Evolutionary conservation across 2,113 vertebrate genomes (phyloP).

Genomic region (Macaca mulatta): DNA sequence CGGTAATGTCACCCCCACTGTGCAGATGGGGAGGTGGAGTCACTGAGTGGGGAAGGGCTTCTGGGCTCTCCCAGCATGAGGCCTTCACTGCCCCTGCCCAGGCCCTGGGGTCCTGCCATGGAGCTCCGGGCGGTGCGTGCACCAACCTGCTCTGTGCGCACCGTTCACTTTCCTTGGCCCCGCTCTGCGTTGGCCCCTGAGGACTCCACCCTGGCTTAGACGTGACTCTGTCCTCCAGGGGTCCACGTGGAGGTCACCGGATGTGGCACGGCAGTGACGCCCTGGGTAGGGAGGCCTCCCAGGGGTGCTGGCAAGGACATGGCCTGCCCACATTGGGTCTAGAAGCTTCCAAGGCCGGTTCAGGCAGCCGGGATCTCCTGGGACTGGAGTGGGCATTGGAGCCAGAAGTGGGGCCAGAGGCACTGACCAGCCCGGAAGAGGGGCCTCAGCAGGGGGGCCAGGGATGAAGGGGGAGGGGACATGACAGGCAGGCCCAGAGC

Average conservation of each 20-base stretch:
- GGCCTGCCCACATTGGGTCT: background rate
- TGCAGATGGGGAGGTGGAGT: background rate
- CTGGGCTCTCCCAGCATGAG: background rate
- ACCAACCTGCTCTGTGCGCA: fast-evolving
- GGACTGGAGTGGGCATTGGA: fast-evolving
- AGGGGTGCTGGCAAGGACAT: background rate
- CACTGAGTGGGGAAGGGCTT: background rate
- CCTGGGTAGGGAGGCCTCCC: background rate
- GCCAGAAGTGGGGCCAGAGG: background rate
- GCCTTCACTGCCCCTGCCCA: too few relatives aligned
- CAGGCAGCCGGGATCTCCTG: background rate
- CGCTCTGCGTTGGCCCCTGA: background rate
- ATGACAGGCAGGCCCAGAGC: too few relatives aligned
- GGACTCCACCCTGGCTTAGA: background rate
- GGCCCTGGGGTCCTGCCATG: background rate
- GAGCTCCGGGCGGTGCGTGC: too few relatives aligned
- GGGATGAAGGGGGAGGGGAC: background rate
- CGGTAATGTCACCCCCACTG: background rate
- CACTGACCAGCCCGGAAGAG: background rate
- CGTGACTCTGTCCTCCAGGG: fast-evolving
- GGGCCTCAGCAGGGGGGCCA: too few relatives aligned
- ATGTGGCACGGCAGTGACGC: fast-evolving
- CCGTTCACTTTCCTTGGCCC: fast-evolving
- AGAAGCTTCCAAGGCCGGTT: background rate
- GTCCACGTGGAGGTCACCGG: background rate